These are phyloP conservation scores for Percopsis transmontana DNA, from an alignment of 2,113 vertebrate genomes.

Conservation along the genomic window DNA sequence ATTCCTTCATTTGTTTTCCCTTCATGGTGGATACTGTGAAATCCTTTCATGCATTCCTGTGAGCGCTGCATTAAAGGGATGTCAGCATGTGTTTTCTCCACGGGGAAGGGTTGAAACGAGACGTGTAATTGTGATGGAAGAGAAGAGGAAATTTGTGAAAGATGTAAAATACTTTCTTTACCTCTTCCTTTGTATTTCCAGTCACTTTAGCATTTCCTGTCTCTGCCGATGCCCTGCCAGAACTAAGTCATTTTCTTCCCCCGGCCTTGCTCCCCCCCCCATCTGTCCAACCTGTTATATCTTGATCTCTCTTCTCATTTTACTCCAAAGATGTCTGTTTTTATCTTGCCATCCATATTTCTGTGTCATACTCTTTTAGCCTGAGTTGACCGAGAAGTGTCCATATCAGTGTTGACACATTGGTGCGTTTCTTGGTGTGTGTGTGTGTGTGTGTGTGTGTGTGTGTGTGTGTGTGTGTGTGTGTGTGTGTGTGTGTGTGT, in stretches of 20 bases:
- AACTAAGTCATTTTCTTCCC: constrained; percentile 56
- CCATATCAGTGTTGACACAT: constrained; percentile 5
- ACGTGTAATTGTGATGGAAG: constrained; percentile 12
- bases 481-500: constrained; percentile 14
- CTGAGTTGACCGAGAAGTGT: constrained; percentile 25
- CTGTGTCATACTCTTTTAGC: constrained; percentile 28
- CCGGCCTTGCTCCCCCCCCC: constrained; percentile 50
- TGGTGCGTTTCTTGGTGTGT: constrained; percentile 22
- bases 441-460: background rate
- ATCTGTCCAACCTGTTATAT: constrained; percentile 58
- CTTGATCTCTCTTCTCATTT: constrained; percentile 43
- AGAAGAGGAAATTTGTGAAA: constrained; percentile 26
- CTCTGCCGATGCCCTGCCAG: constrained; percentile 46
- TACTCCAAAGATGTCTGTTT: constrained; percentile 27
- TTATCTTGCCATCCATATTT: constrained; percentile 22
- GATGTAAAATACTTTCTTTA: constrained; percentile 44
- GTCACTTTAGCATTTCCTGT: constrained; percentile 45
- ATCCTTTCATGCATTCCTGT: constrained; percentile 31
- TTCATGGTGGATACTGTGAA: constrained; percentile 25
- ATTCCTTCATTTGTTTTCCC: constrained; percentile 33
- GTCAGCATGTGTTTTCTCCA: constrained; percentile 37
- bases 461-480: background rate
- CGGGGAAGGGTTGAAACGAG: constrained; percentile 52
- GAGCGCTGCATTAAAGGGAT: constrained; percentile 52
- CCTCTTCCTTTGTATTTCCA: constrained; percentile 53